Evolutionary conservation across 2,797 vertebrate genomes (phyloP), one percentile per base, ranked within the genome.

Genomic region (Danionella dracula): DNA sequence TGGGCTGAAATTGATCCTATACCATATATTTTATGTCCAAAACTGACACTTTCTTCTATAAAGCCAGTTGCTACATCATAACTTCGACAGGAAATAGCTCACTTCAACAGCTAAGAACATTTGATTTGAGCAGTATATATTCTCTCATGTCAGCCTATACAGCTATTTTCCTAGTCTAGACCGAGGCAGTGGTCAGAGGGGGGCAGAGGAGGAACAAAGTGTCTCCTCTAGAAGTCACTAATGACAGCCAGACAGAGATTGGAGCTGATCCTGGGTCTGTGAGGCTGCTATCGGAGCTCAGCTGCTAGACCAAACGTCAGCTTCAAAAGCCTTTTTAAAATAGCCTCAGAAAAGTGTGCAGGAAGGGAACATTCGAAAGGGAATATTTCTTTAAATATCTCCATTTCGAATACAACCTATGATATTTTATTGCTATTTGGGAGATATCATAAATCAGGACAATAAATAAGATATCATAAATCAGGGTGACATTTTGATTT

Each of bases 241-340:
- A 53, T 35, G 53, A 51, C 71, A 62, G 64, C 60, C 50, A 65
- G 68, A 49, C 49, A 55, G 38, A 68, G 50, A 69, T 62, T 63
- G 45, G 51, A 49, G 38, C 41, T 49, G 48, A 51, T 51, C 58
- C 58, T 49, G 67, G 62, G 59, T 56, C 70, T 70, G 53, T 53
- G 53, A 48, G 49, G 35, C 62, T 62, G 57, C 27, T 37, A 35
- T 55, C 20, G 54, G 29, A 32, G 60, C 60, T 20, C 60, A 55
- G 63, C 32, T 55, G 41, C 40, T 31, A 60, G 42, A 42, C 54
- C 64, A 65, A 46, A 54, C 50, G 41, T 13, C 21, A 31, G 62
- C 35, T 57, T 60, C 15, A 1, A 41, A 29, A 51, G 41, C 55
- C 66, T 20, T 70, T 57, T 68, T 35, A 45, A 55, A 46, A 55